Conservation (phyloP, 2,888 invertebrate genomes). For the Heteropelma amictum region DNA sequence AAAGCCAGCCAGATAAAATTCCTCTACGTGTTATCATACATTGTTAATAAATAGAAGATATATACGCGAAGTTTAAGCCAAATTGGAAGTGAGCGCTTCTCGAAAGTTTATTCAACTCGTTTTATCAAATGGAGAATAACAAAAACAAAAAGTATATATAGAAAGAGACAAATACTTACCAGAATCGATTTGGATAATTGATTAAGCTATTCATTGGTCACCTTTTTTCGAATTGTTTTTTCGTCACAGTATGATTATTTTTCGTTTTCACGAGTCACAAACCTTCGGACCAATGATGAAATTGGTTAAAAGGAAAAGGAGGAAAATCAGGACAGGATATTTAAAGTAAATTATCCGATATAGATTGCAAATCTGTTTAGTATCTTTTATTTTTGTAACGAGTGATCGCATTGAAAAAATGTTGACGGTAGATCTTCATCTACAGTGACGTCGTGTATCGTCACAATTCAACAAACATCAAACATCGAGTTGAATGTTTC, state of each 20-base stretch:
- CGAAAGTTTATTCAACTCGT: no score
- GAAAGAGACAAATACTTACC: slow-evolving; percentile 49
- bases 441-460: no score
- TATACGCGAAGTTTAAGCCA: no score
- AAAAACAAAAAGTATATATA: background rate
- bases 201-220: slow-evolving; percentile 1
- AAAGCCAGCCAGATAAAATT: no score
- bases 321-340: background rate
- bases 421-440: no score
- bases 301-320: background rate
- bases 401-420: background rate
- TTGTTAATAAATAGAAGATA: no score
- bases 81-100: no score
- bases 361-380: no score
- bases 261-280: background rate
- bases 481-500: slow-evolving; percentile 54
- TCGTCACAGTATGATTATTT: background rate
- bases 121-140: background rate
- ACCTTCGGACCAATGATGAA: background rate
- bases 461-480: no score
- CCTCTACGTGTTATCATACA: no score
- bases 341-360: no score
- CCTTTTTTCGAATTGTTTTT: slow-evolving; percentile 4
- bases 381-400: background rate
- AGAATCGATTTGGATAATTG: slow-evolving; percentile 13